These are phyloP conservation scores for Xestia sexstrigata DNA, from an alignment of 2,888 invertebrate genomes.

Conservation along the genomic window DNA sequence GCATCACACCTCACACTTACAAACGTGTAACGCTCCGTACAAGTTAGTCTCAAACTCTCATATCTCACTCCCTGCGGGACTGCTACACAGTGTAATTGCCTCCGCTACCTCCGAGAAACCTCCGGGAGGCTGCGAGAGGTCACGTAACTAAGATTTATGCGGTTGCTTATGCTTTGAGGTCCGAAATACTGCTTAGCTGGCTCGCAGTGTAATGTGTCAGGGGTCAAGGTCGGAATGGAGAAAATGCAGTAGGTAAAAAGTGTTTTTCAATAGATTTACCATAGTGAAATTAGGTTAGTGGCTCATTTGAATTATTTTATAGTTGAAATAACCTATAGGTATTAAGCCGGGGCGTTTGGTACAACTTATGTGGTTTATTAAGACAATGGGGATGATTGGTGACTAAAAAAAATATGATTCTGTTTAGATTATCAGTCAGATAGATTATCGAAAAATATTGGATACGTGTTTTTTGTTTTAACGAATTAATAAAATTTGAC, in stretches of 20 bases:
- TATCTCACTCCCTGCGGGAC: constrained; percentile 53
- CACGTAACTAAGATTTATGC: constrained; percentile 68
- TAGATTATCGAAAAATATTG: no score
- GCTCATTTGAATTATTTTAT: no score
- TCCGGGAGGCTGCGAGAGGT: constrained; percentile 51
- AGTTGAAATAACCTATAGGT: no score
- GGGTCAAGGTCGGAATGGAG: constrained; percentile 39
- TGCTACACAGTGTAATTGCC: constrained; percentile 63
- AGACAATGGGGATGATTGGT: no score
- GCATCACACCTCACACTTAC: constrained; percentile 24
- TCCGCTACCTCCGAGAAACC: constrained; percentile 49
- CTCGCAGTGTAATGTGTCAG: constrained; percentile 12
- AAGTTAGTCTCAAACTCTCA: constrained; percentile 53
- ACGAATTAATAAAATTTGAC: no score
- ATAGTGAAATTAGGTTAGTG: no score
- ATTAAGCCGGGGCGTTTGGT: no score
- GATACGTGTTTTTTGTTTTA: no score
- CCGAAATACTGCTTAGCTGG: constrained; percentile 45
- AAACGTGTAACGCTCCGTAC: constrained; percentile 15
- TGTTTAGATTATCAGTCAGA: no score
- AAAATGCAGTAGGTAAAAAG: constrained; percentile 18
- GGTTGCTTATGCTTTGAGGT: constrained; percentile 56
- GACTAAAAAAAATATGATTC: no score
- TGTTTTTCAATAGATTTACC: no score
- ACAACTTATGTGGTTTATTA: no score